Evolutionary conservation across 2,797 vertebrate species (phyloP).

Genomic region (Synanceia verrucosa): DNA sequence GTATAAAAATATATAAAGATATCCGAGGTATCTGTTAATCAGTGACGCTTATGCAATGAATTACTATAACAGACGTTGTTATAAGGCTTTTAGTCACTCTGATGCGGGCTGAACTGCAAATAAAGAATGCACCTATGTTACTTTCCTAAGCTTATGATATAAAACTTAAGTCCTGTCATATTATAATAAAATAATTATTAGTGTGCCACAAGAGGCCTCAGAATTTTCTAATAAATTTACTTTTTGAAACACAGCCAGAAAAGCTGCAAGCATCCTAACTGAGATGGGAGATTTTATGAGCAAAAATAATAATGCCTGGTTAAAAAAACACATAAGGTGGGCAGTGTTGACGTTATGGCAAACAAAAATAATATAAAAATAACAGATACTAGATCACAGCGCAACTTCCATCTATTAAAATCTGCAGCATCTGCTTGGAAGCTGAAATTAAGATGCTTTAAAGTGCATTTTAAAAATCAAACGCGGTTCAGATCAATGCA

Average conservation of each 20-base stretch:
- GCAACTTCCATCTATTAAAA: background rate
- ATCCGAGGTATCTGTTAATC: background rate
- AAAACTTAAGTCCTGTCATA: background rate
- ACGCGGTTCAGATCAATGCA: background rate
- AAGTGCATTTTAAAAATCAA: background rate
- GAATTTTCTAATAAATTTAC: background rate
- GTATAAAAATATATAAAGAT: background rate
- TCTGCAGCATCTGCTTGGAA: background rate
- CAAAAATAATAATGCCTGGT: no score
- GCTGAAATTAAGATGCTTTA: background rate
- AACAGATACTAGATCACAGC: no score
- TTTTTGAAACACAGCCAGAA: conserved; percentile 26
- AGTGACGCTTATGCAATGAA: background rate
- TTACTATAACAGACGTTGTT: background rate
- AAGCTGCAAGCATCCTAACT: background rate
- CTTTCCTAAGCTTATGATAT: background rate
- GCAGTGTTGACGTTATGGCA: background rate
- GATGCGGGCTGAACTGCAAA: background rate
- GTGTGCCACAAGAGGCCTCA: background rate
- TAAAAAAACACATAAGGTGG: background rate
- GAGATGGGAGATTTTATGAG: background rate
- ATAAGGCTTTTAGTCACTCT: background rate
- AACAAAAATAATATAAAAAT: conserved; percentile 3
- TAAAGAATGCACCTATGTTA: background rate
- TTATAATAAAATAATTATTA: background rate